Percentiles rank a stretch among this genome's conserved stretches.
Evolutionary conservation across 1,140 invertebrate genomes (phyloP).

Genomic region (Argopecten irradians): DNA sequence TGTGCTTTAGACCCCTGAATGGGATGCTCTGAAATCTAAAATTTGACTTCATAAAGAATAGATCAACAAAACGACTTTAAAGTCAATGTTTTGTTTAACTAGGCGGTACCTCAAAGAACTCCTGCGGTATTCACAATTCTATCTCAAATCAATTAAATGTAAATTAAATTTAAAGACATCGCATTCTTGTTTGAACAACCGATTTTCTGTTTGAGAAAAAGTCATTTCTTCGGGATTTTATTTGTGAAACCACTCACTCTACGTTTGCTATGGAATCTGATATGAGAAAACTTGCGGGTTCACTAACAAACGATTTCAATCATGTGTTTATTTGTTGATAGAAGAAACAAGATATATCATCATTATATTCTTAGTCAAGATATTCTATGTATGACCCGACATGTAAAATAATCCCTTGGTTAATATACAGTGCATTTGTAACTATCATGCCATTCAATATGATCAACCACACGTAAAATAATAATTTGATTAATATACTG

Average conservation of each 20-base stretch:
- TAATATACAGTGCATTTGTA: too few species aligned
- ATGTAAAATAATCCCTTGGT: too few species aligned
- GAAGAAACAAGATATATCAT: neutral
- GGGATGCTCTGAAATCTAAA: neutral
- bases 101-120: neutral
- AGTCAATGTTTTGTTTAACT: neutral
- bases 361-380: too few species aligned
- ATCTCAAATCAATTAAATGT: constrained; percentile 13
- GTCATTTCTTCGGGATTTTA: neutral
- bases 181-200: neutral
- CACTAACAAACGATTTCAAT: neutral
- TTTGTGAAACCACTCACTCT: neutral
- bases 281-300: neutral
- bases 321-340: neutral
- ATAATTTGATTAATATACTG: too few species aligned
- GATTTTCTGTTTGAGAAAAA: neutral
- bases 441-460: too few species aligned
- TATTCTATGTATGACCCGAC: too few species aligned
- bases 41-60: neutral
- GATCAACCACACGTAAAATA: too few species aligned
- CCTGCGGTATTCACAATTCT: neutral
- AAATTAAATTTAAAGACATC: neutral
- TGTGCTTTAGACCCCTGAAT: neutral
- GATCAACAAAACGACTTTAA: neutral
- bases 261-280: neutral